A percentile compares a stretch with the other conserved stretches of the same genome.
Conservation (phyloP, 2,888 invertebrate species). For the Ischnus inquisitorius region DNA sequence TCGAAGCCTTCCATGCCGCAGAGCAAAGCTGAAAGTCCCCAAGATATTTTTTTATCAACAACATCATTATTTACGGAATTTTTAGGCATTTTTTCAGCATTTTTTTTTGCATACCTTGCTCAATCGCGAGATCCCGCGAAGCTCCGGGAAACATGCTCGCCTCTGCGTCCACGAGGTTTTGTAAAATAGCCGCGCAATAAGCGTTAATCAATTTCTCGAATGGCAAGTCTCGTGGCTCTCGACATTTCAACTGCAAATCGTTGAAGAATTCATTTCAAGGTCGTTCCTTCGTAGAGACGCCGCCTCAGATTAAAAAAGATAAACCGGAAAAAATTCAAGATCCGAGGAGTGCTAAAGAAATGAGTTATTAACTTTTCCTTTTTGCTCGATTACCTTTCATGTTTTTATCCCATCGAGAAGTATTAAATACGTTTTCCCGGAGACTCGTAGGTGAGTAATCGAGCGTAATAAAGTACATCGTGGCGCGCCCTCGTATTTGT, state of each 20-base stretch:
- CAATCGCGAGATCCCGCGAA: constrained; percentile 80
- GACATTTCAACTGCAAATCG: constrained; percentile 71
- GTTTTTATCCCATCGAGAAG: too few relatives aligned
- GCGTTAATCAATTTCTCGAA: constrained; percentile 63
- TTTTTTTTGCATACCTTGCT: constrained; percentile 78
- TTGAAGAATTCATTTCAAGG: neutral
- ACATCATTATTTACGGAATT: too few relatives aligned
- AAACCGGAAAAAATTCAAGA: too few relatives aligned
- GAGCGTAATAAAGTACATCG: too few relatives aligned
- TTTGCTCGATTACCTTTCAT: too few relatives aligned
- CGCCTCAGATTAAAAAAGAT: too few relatives aligned
- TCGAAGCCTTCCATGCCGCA: constrained; percentile 86
- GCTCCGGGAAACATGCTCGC: constrained; percentile 74
- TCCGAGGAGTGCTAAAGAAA: too few relatives aligned
- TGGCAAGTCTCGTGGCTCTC: constrained; percentile 27
- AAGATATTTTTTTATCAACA: too few relatives aligned
- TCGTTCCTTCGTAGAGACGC: too few relatives aligned
- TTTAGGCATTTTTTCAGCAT: neutral
- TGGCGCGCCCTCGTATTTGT: too few relatives aligned
- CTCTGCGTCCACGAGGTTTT: constrained; percentile 78
- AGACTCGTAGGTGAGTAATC: neutral
- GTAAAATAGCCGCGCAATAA: constrained; percentile 80
- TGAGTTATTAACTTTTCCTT: too few relatives aligned
- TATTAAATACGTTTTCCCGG: too few relatives aligned
- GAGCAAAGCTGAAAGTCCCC: constrained; percentile 81